Conservation (phyloP, 2,888 invertebrate species). For the Epirrhoe alternata region DNA sequence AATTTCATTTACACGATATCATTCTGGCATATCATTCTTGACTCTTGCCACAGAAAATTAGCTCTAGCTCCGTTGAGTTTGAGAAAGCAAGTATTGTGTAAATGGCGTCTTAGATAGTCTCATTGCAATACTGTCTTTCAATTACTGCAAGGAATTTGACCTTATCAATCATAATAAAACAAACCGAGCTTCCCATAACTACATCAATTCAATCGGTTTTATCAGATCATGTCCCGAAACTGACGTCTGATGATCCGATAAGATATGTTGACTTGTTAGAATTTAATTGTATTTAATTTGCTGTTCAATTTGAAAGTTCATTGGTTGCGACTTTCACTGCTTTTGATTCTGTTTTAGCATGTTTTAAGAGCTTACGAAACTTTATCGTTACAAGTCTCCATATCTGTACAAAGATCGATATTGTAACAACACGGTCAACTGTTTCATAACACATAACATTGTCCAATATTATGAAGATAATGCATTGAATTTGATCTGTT, state of each 20-base stretch:
- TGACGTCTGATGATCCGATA: slow-evolving; percentile 39
- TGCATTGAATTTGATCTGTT: neutral
- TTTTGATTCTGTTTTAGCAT: slow-evolving; percentile 31
- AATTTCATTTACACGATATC: too few species aligned
- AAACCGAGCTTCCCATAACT: slow-evolving; percentile 45
- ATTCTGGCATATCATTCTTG: too few species aligned
- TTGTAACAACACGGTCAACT: neutral
- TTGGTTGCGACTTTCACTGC: slow-evolving; percentile 44
- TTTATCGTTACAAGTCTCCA: slow-evolving; percentile 3
- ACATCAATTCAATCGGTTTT: slow-evolving; percentile 50
- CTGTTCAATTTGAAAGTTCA: slow-evolving; percentile 47
- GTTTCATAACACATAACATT: neutral
- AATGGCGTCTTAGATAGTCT: neutral
- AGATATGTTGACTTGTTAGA: slow-evolving; percentile 54
- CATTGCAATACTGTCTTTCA: neutral
- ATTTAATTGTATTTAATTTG: slow-evolving; percentile 53
- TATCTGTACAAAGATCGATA: slow-evolving; percentile 1
- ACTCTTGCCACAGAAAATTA: too few species aligned
- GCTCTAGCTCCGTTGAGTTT: too few species aligned
- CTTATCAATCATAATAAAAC: slow-evolving; percentile 41
- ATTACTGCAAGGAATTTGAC: slow-evolving; percentile 33
- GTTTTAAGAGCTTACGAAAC: slow-evolving; percentile 29
- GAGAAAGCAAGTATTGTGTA: too few species aligned
- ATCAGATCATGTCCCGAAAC: slow-evolving; percentile 47
- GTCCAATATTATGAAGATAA: neutral